Evolutionary conservation across 2,113 vertebrate genomes (phyloP), one percentile per base, ranked within the genome.

Genomic region (Sebastes fasciatus): DNA sequence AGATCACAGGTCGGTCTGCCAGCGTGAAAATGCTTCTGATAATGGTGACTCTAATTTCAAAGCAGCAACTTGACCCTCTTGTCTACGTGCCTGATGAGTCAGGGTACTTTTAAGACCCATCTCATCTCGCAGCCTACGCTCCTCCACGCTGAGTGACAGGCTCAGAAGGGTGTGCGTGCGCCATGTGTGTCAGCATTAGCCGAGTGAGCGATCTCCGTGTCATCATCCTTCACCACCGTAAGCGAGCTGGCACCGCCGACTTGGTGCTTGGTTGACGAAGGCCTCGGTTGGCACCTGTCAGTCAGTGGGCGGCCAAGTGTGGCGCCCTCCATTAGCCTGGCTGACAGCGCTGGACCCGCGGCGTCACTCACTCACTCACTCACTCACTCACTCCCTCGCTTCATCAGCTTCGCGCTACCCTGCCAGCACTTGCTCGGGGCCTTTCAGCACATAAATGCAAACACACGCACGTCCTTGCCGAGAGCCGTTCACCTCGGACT

Each of bases 241-340:
- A 88, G 80, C 40, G 58, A 88, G 79, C 83, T 84, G 84, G 86
- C 79, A 74, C 73, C 26, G 51, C 42, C 61, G 49, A 55, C 75
- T 71, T 45, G 72, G 63, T 34, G 80, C 81, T 83, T 4, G 54
- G 51, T 73, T 86, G 85, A 89, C 57, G 64, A 85, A 72, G 64
- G 80, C 69, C 61, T 82, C 54, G 4, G 60, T 58, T 91, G 88
- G 91, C 92, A 94, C 82, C 88, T 93, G 94, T 91, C 94, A 92
- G 90, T 94, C 94, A 91, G 82, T 2, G 81, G 77, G 88, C 75
- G 48, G 87, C 89, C 91, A 90, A 86, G 83, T 88, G 90, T 85
- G 80, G 79, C 78, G 73, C 74, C 84, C 89, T 92, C 89, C 90
- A 93, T 95, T 94, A 95, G 87, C 78, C 82, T 75, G 80, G 84